Evolutionary conservation across 2,797 vertebrate species (phyloP), one percentile per base, ranked within the genome.

Genomic region (Columba guinea): DNA sequence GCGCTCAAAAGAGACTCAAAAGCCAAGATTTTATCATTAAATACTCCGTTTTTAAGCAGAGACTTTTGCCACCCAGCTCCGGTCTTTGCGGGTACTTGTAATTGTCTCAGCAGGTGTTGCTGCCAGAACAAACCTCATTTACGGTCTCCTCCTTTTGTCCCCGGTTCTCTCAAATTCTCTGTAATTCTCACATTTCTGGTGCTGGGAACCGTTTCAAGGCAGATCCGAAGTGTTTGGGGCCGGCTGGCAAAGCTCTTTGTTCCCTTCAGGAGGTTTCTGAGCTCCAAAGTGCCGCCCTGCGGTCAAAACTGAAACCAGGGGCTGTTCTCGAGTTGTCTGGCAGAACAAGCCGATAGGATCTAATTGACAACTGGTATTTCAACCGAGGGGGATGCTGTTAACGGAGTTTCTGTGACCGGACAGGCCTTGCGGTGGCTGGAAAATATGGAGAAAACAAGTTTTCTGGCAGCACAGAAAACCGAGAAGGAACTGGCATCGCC

Each of bases 381-480:
- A 59, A 11, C 3, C n/a, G 34, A 30, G 24, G 28, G 9, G 13
- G 4, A 81, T 18, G 35, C 32, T 68, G 1, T 73, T 60, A 55
- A 27, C 0, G 0, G 32, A 53, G 24, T 48, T 65, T 58, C 60
- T 78, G 11, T 77, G 62, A n/a, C n/a, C 3, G 0, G 60, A 9
- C 28, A 34, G 53, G 35, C n/a, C 32, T 51, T 11, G 11, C 0
- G 6, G 73, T 84, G 58, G 7, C 60, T 80, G 48, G 22, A 37
- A 63, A 22, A 8, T 16, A 17, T 60, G 73, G 23, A 85, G 19
- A 37, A 71, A 53, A 55, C 1, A 2, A 41, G 6, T 76, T 55
- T 70, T 52, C 9, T 70, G 49, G 11, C 52, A 86, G 13, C 41
- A 24, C 13, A 60, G 28, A 62, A 74, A 75, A 76, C 10, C 3